Evolutionary conservation across 1,140 invertebrate genomes (phyloP).

Genomic region (Nasonia giraulti): DNA sequence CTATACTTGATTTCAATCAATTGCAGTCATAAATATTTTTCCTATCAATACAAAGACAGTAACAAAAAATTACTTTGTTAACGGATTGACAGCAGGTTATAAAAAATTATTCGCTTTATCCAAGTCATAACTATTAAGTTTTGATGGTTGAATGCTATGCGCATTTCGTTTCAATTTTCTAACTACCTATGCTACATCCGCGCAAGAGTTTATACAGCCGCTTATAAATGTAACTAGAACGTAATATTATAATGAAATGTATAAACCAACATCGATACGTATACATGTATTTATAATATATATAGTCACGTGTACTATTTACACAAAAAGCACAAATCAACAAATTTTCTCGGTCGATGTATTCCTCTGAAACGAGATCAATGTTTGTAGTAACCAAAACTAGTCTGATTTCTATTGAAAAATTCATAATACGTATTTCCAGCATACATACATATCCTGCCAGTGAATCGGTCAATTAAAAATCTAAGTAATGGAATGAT

Average conservation of each 20-base stretch:
- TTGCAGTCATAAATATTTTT: neutral
- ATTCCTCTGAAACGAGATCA: neutral
- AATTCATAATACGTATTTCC: neutral
- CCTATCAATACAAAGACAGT: neutral
- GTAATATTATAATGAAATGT: neutral
- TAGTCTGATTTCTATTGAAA: neutral
- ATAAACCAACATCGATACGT: neutral
- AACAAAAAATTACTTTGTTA: neutral
- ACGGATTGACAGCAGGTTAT: neutral
- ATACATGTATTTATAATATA: neutral
- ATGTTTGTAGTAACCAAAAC: neutral
- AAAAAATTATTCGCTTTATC: neutral
- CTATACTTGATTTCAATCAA: neutral
- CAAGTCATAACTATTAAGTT: neutral
- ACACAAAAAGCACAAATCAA: slow-evolving; percentile 17
- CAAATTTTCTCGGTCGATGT: too few relatives aligned
- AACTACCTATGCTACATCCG: neutral
- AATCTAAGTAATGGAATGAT: slow-evolving; percentile 48
- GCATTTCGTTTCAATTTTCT: neutral
- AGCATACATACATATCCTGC: slow-evolving; percentile 7
- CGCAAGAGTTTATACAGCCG: neutral
- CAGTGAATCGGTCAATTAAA: neutral
- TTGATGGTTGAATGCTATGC: neutral
- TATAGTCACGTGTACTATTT: neutral
- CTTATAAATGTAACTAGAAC: neutral